Base-by-base conservation (phyloP, 2,113 vertebrate genomes). In the Vireo altiloquus region DNA sequence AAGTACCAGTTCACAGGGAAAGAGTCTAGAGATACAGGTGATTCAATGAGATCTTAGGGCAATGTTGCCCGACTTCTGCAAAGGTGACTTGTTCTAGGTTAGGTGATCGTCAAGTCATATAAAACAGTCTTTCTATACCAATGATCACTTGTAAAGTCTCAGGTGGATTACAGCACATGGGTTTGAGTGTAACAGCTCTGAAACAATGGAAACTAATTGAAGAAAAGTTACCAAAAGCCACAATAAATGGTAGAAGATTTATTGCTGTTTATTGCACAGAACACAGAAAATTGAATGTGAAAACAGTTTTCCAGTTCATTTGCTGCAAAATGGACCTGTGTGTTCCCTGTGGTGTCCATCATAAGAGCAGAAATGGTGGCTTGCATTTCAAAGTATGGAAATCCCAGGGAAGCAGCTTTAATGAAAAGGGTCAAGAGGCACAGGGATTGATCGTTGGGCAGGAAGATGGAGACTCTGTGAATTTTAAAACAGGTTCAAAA, bases 101-200 rank as follows among this genome's bases (percentile, higher is more conserved):
- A 66, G 33, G 4, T 72, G 44, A 72, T 68, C 66, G 60, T 11
- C 14, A 76, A 75, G 30, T 64, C 30, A 52, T 50, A 14, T 11
- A 37, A 85, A 89, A 12, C 33, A 63, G 39, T 42, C 13, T 37
- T 68, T 72, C 44, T 35, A 23, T 7, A 56, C 22, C 52, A 39
- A 21, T 44, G 30, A 75, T 68, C 2, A 19, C 76, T 46, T 68
- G 2, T 47, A 69, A 91, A 7, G 12, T 71, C 22, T 85, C 60
- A 66, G n/a, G 1, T 85, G 33, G n/a, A 61, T 74, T 92, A 35
- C 6, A 15, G 4, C 44, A 47, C 7, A 6, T 21, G 11, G 13
- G 3, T 66, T 84, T 74, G 31, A 9, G 7, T 46, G 31, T 9
- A 87, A 77, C 18, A 60, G 4, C n/a, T 70, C 54, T 0, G 0